These are phyloP conservation scores for Chrysopilus asiliformis DNA, from an alignment of 2,888 invertebrate species.

Conservation along the genomic window DNA sequence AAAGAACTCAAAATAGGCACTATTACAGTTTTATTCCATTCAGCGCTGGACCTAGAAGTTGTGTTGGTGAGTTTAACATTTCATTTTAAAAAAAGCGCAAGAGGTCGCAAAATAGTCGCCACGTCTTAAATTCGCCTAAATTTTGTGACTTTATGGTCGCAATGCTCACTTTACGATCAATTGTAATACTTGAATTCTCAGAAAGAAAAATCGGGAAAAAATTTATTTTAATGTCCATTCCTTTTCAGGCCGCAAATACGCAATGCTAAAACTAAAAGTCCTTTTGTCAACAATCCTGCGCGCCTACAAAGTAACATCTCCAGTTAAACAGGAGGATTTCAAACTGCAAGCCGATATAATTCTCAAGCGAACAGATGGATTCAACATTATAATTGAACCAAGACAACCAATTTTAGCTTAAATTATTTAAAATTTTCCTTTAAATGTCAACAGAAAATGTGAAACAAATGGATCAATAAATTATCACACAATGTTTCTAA, in stretches of 20 bases:
- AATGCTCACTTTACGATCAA: no score
- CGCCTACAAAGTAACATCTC: slow-evolving; percentile 50
- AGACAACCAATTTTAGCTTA: slow-evolving; percentile 27
- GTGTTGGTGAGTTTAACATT: slow-evolving; percentile 45
- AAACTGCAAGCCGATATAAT: slow-evolving; percentile 59
- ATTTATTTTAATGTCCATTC: no score
- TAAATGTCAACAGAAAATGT: no score
- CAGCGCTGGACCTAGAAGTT: slow-evolving; percentile 68
- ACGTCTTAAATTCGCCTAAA: no score
- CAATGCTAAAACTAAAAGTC: slow-evolving; percentile 64
- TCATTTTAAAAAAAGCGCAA: no score
- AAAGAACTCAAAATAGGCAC: slow-evolving; percentile 57
- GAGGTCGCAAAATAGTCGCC: no score
- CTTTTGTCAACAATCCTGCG: slow-evolving; percentile 57
- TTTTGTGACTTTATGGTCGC: no score
- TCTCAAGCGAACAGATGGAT: slow-evolving; percentile 58
- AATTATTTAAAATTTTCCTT: no score
- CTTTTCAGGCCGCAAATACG: slow-evolving; percentile 53
- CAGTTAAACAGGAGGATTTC: slow-evolving; percentile 50
- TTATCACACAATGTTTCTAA: no score
- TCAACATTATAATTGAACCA: slow-evolving; percentile 52
- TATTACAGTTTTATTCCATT: slow-evolving; percentile 71
- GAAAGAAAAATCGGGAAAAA: no score
- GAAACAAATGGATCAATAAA: no score
- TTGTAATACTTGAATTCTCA: no score